Percentiles rank a stretch among this genome's conserved stretches.
Evolutionary conservation across 1,140 invertebrate genomes (phyloP).

Genomic region (Trichogramma pretiosum): DNA sequence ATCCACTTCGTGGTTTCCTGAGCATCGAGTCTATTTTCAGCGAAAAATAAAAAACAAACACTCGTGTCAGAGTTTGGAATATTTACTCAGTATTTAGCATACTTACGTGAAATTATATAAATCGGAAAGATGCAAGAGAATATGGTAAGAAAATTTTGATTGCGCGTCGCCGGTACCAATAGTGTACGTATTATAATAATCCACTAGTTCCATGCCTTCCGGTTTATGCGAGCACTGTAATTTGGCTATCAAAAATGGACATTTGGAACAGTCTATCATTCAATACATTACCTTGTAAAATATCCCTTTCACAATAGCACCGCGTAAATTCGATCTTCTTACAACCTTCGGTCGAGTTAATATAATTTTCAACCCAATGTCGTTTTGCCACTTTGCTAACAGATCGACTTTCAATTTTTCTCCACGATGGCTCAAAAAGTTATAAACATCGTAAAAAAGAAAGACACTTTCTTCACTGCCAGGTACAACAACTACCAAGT

Average conservation of each 20-base stretch:
- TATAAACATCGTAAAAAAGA: slow-evolving; percentile 10
- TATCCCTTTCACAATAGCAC: background rate
- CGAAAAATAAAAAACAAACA: background rate
- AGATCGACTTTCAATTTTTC: background rate
- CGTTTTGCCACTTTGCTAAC: background rate
- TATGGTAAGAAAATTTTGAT: slow-evolving; percentile 8
- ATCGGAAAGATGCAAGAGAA: slow-evolving; percentile 6
- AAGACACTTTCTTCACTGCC: background rate
- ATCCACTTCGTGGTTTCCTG: slow-evolving; percentile 6
- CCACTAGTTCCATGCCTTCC: background rate
- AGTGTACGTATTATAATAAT: slow-evolving; percentile 2
- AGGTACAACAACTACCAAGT: background rate
- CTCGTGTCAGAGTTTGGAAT: background rate
- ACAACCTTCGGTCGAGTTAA: background rate
- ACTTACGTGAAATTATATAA: slow-evolving; percentile 14
- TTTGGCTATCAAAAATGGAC: too few species aligned
- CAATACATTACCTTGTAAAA: slow-evolving; percentile 5
- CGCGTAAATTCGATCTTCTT: slow-evolving; percentile 8
- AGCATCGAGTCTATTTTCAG: slow-evolving; percentile 1
- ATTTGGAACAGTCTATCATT: too few species aligned
- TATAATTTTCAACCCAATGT: background rate
- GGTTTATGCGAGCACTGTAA: too few species aligned
- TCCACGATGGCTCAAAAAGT: background rate
- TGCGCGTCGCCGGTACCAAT: background rate
- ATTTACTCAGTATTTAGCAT: background rate